Percentiles rank a stretch among this genome's conserved stretches.
Conservation (phyloP, 2,797 vertebrate genomes). For the Sebastes alutus region DNA sequence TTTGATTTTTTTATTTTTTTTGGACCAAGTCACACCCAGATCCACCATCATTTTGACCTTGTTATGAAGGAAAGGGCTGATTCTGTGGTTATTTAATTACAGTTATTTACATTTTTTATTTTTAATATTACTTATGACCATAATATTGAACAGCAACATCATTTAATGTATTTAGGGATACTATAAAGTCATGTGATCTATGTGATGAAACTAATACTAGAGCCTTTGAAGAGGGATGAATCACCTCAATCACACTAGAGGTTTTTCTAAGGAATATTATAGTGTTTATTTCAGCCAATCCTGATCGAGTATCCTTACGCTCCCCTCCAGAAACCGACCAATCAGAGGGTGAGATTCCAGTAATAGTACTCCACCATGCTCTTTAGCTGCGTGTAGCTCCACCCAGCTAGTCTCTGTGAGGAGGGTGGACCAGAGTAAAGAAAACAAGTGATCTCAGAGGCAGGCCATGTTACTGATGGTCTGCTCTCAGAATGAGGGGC, state of each 20-base stretch:
- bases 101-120: neutral
- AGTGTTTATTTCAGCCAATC: constrained; percentile 69
- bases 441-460: constrained; percentile 75
- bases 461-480: constrained; percentile 52
- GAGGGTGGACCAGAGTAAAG: constrained; percentile 67
- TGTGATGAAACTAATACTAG: neutral
- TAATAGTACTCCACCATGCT: constrained; percentile 65
- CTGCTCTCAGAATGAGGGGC: constrained; percentile 57
- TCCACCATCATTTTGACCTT: neutral
- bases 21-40: neutral
- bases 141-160: neutral
- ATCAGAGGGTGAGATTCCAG: constrained; percentile 48
- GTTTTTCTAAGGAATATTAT: neutral
- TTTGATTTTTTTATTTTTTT: neutral
- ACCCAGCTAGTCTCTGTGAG: constrained; percentile 49
- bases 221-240: neutral
- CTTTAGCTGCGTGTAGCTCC: constrained; percentile 54
- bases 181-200: neutral
- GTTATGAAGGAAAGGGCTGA: neutral
- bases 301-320: constrained; percentile 19
- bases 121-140: neutral
- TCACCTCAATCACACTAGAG: neutral
- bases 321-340: constrained; percentile 61
- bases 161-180: neutral
- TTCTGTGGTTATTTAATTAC: neutral